Conservation (phyloP, 1,140 invertebrate species). For the Bicyclus anynana region DNA sequence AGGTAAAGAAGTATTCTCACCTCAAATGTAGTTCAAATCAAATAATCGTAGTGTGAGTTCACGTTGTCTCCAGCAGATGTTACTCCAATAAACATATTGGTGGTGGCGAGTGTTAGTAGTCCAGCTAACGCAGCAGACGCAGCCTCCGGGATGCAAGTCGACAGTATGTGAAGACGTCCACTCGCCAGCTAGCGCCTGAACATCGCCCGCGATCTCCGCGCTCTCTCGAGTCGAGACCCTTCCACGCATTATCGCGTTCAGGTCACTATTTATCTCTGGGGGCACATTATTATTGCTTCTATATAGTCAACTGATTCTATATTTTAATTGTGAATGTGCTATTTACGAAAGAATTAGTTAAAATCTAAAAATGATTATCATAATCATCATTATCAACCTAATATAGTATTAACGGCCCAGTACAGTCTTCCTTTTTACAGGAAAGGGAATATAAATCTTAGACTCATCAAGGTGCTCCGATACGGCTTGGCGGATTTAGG, state of each 20-base stretch:
- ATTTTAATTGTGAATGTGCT: not conserved
- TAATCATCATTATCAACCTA: no score
- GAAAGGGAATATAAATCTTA: no score
- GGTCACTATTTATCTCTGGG: constrained; percentile 53
- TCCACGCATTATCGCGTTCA: constrained; percentile 45
- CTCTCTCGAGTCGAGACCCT: constrained; percentile 33
- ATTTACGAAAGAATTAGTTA: not conserved
- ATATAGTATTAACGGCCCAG: no score
- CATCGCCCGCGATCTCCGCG: constrained; percentile 18
- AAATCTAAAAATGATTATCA: not conserved
- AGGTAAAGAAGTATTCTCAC: constrained; percentile 33
- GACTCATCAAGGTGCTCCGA: no score
- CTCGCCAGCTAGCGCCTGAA: constrained; percentile 9
- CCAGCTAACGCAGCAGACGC: constrained; percentile 27
- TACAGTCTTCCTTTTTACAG: no score
- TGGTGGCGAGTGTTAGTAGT: constrained; percentile 19
- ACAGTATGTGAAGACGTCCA: constrained; percentile 21
- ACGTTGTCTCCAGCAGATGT: constrained; percentile 68
- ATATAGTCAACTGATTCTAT: constrained; percentile 6
- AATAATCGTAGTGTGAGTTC: constrained; percentile 70
- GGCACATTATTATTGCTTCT: constrained; percentile 45
- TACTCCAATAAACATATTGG: constrained; percentile 73
- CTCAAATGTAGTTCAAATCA: constrained; percentile 59
- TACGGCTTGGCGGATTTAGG: no score
- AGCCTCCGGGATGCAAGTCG: constrained; percentile 27